Base-by-base conservation (phyloP, 2,797 vertebrate genomes). In the Xenopus petersii region DNA sequence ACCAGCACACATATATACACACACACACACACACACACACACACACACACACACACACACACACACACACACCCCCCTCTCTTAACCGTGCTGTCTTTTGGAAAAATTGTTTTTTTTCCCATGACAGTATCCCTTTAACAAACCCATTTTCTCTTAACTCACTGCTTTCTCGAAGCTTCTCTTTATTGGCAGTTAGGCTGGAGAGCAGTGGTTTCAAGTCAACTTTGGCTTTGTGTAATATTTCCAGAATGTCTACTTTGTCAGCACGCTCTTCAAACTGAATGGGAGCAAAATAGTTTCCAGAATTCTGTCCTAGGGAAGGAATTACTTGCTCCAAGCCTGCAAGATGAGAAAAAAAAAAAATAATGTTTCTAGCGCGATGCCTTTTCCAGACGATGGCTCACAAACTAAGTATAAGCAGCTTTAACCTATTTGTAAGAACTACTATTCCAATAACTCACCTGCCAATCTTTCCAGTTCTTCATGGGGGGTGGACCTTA, bases 171-270 rank as follows among this genome's bases (percentile, higher is more conserved):
- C 93, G 94, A 81, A 98, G 93, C 64, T 93, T 94, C 84, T 97
- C 96, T 83, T 98, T 98, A 88, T 99, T 99, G 86, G 94, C 95
- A 15, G 95, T 95, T 74, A 98, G 91, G 79, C 93, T 98, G 81
- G 97, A 98, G 75, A 99, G 92, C 79, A 98, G 93, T 72, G 98
- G 96, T 84, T 98, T 98, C 86, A 98, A 90, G 85, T 99, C 97
- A 84, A 98, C 91, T 91, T 98, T 98, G 86, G 97, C 98, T 85
- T 98, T 98, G 85, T 97, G 95, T 81, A 99, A 91, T 83, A 99
- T 94, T 85, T 98, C 96, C 87, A 98, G 87, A 85, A 98, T 98
- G 89, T 98, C 97, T 87, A 99, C 98, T 85, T 98, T 98, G 88
- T 92, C 91, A 82, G 89, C 92, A 84, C 91, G 89, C 51, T 98